phyloP scores from a whole-genome alignment of 2,797 vertebrate species.

The Menidia menidia region DNA sequence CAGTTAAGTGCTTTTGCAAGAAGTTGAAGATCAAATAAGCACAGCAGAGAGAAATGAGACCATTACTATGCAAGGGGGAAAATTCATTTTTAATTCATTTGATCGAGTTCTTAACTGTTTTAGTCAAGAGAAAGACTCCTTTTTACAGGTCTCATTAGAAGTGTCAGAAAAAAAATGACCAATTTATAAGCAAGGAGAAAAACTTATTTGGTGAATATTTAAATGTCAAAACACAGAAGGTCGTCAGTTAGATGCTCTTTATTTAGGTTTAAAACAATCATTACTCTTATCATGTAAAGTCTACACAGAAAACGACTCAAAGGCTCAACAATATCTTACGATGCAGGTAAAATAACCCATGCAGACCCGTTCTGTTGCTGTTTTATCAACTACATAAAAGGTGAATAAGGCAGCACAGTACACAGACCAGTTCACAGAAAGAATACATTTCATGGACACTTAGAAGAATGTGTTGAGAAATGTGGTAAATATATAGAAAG shows the following conservation, averaged over 20 bases:
- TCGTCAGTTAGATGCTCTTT: conserved; percentile 64
- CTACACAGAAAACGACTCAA: conserved; percentile 53
- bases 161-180: no score
- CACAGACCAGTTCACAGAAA: conserved; percentile 59
- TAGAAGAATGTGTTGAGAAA: conserved; percentile 32
- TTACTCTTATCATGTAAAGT: conserved; percentile 53
- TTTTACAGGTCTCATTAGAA: neutral
- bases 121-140: neutral
- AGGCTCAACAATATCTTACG: conserved; percentile 39
- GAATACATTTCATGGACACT: conserved; percentile 63
- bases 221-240: conserved; percentile 13
- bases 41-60: conserved; percentile 35
- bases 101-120: neutral
- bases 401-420: conserved; percentile 80
- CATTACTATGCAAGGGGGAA: conserved; percentile 68
- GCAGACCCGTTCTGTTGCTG: conserved; percentile 34
- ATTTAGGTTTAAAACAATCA: conserved; percentile 66
- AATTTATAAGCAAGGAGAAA: conserved; percentile 7
- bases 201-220: neutral
- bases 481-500: conserved; percentile 23
- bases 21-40: conserved; percentile 36
- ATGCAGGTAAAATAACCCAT: conserved; percentile 36
- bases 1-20: conserved; percentile 38
- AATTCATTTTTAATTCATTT: neutral
- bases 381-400: conserved; percentile 60